Conservation (phyloP, 2,888 invertebrate species). For the Caenorhabditis plicata region DNA sequence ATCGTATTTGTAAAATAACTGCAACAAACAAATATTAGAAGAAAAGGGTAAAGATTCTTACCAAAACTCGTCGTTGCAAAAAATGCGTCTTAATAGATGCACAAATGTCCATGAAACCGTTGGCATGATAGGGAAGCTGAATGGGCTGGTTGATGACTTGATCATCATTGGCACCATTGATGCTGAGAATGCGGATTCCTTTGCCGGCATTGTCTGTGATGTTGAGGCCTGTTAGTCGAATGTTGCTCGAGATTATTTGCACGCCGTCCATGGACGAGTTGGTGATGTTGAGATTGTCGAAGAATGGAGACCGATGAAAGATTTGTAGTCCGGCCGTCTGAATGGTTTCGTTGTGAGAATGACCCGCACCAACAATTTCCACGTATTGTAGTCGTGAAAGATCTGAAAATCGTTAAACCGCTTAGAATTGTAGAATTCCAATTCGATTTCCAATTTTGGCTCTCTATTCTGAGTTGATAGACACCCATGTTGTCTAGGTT, state of each 20-base stretch:
- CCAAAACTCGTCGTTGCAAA: conserved; percentile 74
- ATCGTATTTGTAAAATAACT: conserved; percentile 91
- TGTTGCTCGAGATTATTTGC: conserved; percentile 69
- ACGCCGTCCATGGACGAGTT: conserved; percentile 81
- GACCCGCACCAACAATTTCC: conserved; percentile 89
- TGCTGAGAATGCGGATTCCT: conserved; percentile 84
- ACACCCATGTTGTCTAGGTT: too few species aligned
- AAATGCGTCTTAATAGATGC: conserved; percentile 87
- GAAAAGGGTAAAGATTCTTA: not conserved
- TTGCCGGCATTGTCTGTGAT: conserved; percentile 78
- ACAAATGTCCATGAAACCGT: conserved; percentile 93
- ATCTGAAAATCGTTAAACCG: too few species aligned
- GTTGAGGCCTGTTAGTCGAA: conserved; percentile 56
- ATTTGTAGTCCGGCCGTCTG: conserved; percentile 78
- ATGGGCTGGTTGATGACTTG: conserved; percentile 20
- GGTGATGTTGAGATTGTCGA: conserved; percentile 78
- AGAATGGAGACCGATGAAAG: conserved; percentile 83
- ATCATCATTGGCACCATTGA: too few species aligned
- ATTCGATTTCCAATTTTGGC: too few species aligned
- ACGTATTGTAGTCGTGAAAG: conserved; percentile 76
- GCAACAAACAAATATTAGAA: not conserved
- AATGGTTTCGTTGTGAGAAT: conserved; percentile 89
- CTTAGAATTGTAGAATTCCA: too few species aligned
- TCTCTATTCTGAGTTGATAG: too few species aligned
- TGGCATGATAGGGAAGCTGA: conserved; percentile 74